Evolutionary conservation across 2,113 vertebrate species (phyloP).

Genomic region (Ornithorhynchus anatinus): DNA sequence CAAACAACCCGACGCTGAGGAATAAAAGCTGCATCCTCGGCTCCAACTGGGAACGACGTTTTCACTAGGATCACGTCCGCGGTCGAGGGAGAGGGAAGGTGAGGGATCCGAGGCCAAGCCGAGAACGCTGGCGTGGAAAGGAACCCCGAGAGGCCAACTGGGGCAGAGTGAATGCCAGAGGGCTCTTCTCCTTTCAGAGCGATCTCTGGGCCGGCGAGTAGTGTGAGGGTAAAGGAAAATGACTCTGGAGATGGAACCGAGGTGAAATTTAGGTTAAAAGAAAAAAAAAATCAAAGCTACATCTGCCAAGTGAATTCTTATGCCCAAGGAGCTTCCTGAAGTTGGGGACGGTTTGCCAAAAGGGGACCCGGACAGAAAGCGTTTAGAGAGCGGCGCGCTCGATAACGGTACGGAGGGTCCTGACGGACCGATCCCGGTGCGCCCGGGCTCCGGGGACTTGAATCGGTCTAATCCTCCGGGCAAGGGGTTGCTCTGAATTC

Average conservation of each 20-base stretch:
- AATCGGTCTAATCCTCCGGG: not conserved
- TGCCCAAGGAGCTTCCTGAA: slow-evolving; percentile 7
- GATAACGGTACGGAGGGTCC: slow-evolving; percentile 4
- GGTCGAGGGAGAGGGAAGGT: too few relatives aligned
- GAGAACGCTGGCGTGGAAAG: too few relatives aligned
- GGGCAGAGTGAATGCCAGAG: too few relatives aligned
- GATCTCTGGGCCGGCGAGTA: too few relatives aligned
- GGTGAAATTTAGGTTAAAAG: too few relatives aligned
- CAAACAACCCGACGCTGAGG: not conserved
- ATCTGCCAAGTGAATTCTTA: too few relatives aligned
- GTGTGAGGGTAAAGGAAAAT: too few relatives aligned
- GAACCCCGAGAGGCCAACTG: too few relatives aligned
- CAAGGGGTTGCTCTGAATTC: slow-evolving; percentile 26
- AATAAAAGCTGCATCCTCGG: not conserved
- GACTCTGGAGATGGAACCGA: too few relatives aligned
- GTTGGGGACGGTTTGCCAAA: slow-evolving; percentile 1
- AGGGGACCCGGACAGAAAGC: slow-evolving; percentile 6
- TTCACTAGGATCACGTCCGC: not conserved
- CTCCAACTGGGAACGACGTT: not conserved
- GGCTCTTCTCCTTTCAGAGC: too few relatives aligned
- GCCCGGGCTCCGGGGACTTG: slow-evolving; percentile 13
- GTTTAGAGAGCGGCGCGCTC: slow-evolving; percentile 26
- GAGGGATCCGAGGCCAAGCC: too few relatives aligned
- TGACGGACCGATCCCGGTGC: slow-evolving; percentile 38
- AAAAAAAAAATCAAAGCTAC: too few relatives aligned